These are phyloP conservation scores for Muscidifurax raptorellus DNA, from an alignment of 1,140 invertebrate species.

Conservation along the genomic window DNA sequence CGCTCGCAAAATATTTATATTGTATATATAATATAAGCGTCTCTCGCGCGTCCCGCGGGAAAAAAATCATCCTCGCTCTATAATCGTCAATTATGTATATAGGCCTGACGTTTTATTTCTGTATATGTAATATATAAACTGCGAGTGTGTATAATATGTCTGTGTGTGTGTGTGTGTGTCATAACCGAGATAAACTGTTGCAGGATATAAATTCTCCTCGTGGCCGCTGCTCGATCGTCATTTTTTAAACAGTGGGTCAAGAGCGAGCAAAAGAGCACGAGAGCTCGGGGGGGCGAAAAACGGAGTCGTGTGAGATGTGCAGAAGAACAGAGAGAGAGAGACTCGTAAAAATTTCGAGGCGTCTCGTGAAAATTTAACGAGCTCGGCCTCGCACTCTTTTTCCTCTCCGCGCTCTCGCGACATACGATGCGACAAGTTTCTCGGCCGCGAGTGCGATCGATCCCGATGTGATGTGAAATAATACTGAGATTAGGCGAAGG, in stretches of 20 bases:
- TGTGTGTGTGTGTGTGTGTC: neutral
- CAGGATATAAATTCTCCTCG: neutral
- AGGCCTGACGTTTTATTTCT: neutral
- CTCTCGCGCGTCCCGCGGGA: neutral
- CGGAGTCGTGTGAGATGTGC: neutral
- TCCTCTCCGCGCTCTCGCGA: neutral
- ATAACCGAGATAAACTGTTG: neutral
- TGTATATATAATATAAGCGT: neutral
- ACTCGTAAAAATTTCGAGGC: neutral
- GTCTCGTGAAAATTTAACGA: conserved; percentile 32
- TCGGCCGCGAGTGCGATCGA: neutral
- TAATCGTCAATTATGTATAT: neutral
- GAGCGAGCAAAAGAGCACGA: conserved; percentile 35
- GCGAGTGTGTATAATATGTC: neutral
- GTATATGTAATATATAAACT: neutral
- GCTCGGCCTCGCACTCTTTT: neutral
- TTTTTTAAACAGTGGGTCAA: conserved; percentile 20
- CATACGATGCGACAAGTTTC: neutral
- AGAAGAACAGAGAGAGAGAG: neutral
- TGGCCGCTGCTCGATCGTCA: neutral
- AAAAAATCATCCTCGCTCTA: neutral
- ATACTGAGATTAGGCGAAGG: neutral
- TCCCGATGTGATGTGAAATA: neutral
- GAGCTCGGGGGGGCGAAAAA: neutral
- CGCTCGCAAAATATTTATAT: neutral